Evolutionary conservation across 2,888 invertebrate species (phyloP).

Genomic region (Polia nebulosa): DNA sequence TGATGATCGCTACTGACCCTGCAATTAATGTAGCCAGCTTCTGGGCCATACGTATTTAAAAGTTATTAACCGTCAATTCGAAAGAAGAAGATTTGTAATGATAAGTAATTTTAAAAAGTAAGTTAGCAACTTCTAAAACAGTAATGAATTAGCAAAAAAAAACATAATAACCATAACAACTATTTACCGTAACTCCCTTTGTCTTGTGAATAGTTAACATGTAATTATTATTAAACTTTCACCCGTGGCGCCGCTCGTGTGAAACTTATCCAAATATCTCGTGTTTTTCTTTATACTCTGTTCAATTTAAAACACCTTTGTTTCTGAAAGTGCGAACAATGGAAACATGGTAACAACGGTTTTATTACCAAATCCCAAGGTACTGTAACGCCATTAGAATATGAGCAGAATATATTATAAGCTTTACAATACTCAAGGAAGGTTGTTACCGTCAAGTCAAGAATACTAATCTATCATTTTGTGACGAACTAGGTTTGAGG

Average conservation of each 20-base stretch:
- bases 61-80: too few relatives aligned
- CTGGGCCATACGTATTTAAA: too few relatives aligned
- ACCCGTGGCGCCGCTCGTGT: conserved; percentile 40
- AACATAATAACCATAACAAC: conserved; percentile 15
- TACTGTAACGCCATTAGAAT: not conserved
- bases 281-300: conserved; percentile 15
- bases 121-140: not conserved
- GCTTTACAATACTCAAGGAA: not conserved
- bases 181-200: conserved; percentile 27
- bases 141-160: not conserved
- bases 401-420: conserved; percentile 22
- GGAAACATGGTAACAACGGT: conserved; percentile 4
- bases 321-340: conserved; percentile 39
- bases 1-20: too few relatives aligned
- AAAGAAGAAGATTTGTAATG: too few relatives aligned
- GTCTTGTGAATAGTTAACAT: conserved; percentile 32
- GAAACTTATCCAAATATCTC: conserved; percentile 36
- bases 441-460: not conserved
- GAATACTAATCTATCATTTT: conserved; percentile 9
- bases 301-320: conserved; percentile 14
- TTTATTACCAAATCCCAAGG: not conserved
- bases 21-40: too few relatives aligned
- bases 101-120: too few relatives aligned
- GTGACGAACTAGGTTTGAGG: not conserved
- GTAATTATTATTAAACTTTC: conserved; percentile 54